Conservation (phyloP, 2,888 invertebrate genomes). For the Pantelozetes paolii region DNA sequence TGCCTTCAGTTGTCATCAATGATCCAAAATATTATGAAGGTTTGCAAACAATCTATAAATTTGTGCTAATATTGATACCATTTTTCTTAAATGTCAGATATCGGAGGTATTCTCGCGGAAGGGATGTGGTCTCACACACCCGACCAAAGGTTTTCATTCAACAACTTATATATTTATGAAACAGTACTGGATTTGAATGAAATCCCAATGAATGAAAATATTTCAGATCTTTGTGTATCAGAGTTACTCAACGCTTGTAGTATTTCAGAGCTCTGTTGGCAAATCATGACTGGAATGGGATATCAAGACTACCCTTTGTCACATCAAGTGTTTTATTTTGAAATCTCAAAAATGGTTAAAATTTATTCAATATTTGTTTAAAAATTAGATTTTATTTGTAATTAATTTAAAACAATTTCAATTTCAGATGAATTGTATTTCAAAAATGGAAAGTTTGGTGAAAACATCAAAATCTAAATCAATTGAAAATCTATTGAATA, state of each 20-base stretch:
- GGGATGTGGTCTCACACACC: conserved; percentile 26
- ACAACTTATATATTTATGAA: not conserved
- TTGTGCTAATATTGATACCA: no score
- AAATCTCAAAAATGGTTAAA: conserved; percentile 15
- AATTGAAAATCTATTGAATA: not conserved
- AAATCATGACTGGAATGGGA: not conserved
- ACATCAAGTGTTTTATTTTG: conserved; percentile 37
- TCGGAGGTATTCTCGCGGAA: conserved; percentile 20
- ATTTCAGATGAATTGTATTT: not conserved
- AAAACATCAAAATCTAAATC: not conserved
- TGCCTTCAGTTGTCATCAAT: not conserved
- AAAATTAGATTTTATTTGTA: not conserved
- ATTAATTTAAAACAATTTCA: no score
- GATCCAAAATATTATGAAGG: conserved; percentile 21
- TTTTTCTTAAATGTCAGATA: no score
- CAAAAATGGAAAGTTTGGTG: not conserved
- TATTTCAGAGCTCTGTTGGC: conserved; percentile 12
- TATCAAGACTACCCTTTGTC: conserved; percentile 33
- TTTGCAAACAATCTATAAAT: no score
- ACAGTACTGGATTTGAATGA: not conserved
- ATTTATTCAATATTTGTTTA: no score
- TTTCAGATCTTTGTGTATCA: conserved; percentile 35
- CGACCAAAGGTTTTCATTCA: not conserved
- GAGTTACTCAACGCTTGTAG: conserved; percentile 12
- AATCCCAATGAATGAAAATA: conserved; percentile 23